Evolutionary conservation across 2,888 invertebrate species (phyloP).

Genomic region (Carpatolechia fugitivella): DNA sequence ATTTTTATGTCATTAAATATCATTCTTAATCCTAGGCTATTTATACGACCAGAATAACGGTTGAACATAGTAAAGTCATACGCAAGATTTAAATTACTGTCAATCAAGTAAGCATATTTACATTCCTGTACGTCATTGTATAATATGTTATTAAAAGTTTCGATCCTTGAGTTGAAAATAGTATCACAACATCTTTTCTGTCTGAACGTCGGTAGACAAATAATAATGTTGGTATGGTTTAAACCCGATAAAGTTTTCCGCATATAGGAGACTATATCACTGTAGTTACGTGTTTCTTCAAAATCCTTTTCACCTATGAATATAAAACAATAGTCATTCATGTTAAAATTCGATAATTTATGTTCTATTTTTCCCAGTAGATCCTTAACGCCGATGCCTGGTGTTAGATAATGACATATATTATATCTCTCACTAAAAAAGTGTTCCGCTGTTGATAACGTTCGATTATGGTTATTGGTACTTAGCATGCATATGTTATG

Average conservation of each 20-base stretch:
- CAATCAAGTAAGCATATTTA: background rate
- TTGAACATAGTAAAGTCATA: background rate
- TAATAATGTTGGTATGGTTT: background rate
- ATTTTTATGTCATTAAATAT: background rate
- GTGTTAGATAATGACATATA: background rate
- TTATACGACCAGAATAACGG: background rate
- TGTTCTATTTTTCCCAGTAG: background rate
- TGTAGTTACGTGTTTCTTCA: background rate
- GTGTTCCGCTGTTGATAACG: background rate
- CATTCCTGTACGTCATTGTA: background rate
- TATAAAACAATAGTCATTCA: conserved; percentile 6
- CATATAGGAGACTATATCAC: background rate
- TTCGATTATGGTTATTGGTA: background rate
- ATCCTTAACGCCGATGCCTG: background rate
- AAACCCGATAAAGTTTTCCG: background rate
- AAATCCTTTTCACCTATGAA: conserved; percentile 4
- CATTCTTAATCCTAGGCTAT: background rate
- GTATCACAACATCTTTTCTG: background rate
- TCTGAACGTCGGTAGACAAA: background rate
- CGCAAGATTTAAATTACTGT: background rate
- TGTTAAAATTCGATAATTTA: background rate
- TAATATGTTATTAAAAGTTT: background rate
- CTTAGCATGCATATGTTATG: background rate
- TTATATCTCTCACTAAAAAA: background rate
- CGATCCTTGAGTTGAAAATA: background rate